A percentile compares a stretch with the other conserved stretches of the same genome.
These are phyloP conservation scores for Marmota flaviventris DNA, from an alignment of 2,113 vertebrate species.

Conservation along the genomic window DNA sequence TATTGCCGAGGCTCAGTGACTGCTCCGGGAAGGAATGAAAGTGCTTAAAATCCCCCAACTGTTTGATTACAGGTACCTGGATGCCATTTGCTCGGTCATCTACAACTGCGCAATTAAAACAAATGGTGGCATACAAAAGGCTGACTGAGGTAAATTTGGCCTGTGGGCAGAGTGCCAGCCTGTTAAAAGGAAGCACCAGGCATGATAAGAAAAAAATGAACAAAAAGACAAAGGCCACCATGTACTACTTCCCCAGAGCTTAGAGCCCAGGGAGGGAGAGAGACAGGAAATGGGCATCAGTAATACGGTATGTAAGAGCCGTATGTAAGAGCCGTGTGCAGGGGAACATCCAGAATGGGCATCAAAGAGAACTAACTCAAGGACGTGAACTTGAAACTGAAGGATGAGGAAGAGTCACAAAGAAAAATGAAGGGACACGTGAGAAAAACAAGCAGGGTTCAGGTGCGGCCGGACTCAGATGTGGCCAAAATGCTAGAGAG, in stretches of 20 bases:
- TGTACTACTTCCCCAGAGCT: background rate
- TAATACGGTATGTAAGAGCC: background rate
- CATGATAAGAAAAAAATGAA: background rate
- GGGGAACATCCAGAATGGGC: background rate
- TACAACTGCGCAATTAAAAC: conserved; percentile 77
- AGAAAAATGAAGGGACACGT: background rate
- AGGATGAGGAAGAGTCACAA: background rate
- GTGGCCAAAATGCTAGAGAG: background rate
- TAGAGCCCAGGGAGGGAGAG: background rate
- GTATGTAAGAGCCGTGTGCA: background rate
- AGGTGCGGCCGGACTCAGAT: background rate
- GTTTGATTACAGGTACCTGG: conserved; percentile 75
- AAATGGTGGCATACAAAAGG: conserved; percentile 73
- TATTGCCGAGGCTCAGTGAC: conserved; percentile 73
- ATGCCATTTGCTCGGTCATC: conserved; percentile 58
- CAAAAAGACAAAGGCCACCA: background rate
- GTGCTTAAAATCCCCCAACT: conserved; percentile 73
- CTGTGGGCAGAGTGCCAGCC: background rate
- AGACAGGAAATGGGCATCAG: background rate
- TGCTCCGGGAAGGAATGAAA: conserved; percentile 36
- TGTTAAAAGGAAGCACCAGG: conserved; percentile 15
- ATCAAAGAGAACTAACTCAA: background rate
- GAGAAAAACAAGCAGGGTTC: background rate
- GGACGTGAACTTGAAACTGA: background rate
- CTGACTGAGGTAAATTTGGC: conserved; percentile 69